Evolutionary conservation across 2,113 vertebrate species (phyloP), one percentile per base, ranked within the genome.

Genomic region (Oncorhynchus keta): DNA sequence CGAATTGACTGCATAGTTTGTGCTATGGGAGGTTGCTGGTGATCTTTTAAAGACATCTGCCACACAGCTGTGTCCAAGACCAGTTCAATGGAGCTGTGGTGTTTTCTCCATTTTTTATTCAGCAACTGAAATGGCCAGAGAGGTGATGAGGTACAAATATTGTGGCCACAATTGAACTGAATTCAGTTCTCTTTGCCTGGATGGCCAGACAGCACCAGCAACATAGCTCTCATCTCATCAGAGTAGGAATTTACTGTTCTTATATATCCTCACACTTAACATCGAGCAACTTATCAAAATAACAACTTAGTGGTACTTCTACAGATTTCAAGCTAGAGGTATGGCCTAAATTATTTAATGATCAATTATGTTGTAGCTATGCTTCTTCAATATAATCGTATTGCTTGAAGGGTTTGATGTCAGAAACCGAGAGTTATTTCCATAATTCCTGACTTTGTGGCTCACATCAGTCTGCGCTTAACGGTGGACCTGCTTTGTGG

Each of bases 361-460:
- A 64, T 64, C 11, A 64, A 9, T 24, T 22, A 64, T 64, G 62
- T 3, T 13, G 62, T 26, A 26, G 62, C 62, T 13, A 64, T 3
- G 62, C 22, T 35, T 39, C 2, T 71, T 73, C 80, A 24, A 76
- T 84, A 84, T 81, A 86, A 88, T 80, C 83, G 67, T 78, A 81
- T 86, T 85, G 81, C 75, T 24, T 30, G 85, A 79, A 76, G 70
- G 81, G 76, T 79, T 87, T 82, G 78, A 80, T 87, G 82, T 84
- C 81, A 86, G 28, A 86, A 84, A 89, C 79, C 68, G 85, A 84
- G 81, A 79, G 86, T 78, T 79, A 88, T 93, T 90, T 89, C 81
- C 87, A 90, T 92, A 89, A 91, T 89, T 88, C 88, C 88, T 85
- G 86, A 83, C 86, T 85, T 74, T 72, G 79, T 87, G 88, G 87